These are phyloP conservation scores for Conistra vaccinii DNA, from an alignment of 2,888 invertebrate genomes.

Conservation along the genomic window DNA sequence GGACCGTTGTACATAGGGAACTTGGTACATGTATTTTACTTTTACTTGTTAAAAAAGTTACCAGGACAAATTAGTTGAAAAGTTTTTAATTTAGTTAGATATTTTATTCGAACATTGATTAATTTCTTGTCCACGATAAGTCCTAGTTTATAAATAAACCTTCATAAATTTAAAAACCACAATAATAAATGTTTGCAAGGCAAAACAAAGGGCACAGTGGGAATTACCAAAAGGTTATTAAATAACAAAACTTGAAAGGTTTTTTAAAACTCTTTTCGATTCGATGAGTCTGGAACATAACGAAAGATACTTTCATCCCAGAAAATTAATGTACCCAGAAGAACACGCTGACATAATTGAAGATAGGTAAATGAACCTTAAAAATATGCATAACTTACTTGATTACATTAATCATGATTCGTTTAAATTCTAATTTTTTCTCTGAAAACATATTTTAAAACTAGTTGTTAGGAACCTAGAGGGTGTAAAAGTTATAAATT, in stretches of 20 bases:
- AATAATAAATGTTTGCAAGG: background rate
- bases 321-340: background rate
- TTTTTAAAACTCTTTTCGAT: too few relatives aligned
- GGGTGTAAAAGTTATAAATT: too few relatives aligned
- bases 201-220: background rate
- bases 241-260: too few relatives aligned
- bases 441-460: background rate
- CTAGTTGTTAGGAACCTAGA: background rate
- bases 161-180: background rate
- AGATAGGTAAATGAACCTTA: too few relatives aligned
- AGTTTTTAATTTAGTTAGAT: background rate
- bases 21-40: background rate
- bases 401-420: background rate
- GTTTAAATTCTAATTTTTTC: too few relatives aligned
- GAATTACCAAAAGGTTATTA: background rate
- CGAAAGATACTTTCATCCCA: background rate
- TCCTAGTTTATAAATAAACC: background rate
- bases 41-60: background rate
- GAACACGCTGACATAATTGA: background rate
- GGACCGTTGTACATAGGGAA: slow-evolving; percentile 27
- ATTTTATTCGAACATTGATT: background rate
- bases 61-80: background rate
- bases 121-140: background rate
- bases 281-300: background rate
- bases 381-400: background rate